phyloP scores from a whole-genome alignment of 2,797 vertebrate species.

The Sylvia borin region DNA sequence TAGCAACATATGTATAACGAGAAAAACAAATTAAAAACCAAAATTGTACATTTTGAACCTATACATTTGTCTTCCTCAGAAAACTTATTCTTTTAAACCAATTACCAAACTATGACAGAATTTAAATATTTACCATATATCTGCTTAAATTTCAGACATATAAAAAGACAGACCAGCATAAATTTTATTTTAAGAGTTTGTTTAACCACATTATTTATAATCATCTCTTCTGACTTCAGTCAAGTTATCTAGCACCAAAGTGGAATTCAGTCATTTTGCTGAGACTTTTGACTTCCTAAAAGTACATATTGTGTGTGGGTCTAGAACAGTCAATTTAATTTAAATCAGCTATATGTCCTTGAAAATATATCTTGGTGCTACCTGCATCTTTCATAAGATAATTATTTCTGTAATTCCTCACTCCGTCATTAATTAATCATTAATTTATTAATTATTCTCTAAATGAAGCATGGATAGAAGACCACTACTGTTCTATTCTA shows the following conservation, averaged over 20 bases:
- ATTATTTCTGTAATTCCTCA: not conserved
- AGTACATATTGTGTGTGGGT: not conserved
- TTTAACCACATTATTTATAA: not conserved
- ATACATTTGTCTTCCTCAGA: rapidly evolving
- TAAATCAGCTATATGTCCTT: not conserved
- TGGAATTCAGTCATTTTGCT: not conserved
- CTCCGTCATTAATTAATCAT: not conserved
- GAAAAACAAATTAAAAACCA: not conserved
- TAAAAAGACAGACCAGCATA: not conserved
- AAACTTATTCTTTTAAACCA: not conserved
- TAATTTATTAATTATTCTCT: not conserved
- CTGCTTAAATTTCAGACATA: not conserved
- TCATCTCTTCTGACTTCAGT: not conserved
- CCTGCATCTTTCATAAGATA: not conserved
- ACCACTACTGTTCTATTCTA: not conserved
- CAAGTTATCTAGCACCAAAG: not conserved
- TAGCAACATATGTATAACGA: not conserved
- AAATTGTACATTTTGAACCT: not conserved
- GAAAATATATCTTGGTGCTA: not conserved
- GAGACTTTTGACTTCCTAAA: not conserved
- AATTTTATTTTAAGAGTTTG: not conserved
- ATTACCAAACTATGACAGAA: not conserved
- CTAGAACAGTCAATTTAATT: not conserved
- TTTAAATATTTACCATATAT: not conserved
- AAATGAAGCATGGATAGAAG: not conserved